These are phyloP conservation scores for Salvelinus fontinalis DNA, from an alignment of 2,113 vertebrate species.

Conservation along the genomic window DNA sequence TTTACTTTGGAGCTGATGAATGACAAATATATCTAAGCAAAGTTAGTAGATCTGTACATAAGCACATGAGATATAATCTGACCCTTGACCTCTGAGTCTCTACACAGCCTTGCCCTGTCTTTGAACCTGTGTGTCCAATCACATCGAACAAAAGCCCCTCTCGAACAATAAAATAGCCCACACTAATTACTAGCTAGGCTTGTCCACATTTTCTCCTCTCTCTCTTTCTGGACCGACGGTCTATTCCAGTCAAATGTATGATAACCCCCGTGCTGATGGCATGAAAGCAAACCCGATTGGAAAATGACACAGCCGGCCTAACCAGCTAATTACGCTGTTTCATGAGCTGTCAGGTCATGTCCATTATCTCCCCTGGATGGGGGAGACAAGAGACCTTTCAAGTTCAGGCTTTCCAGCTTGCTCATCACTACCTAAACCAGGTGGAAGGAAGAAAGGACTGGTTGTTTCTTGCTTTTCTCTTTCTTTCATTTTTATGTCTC, in stretches of 20 bases:
- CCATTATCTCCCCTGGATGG: conserved; percentile 51
- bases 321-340: conserved; percentile 62
- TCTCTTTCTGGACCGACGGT: not conserved
- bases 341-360: conserved; percentile 55
- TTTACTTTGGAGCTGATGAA: not conserved
- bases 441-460: conserved; percentile 43
- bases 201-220: conserved; percentile 6
- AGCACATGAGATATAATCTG: not conserved
- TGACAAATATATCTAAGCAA: not conserved
- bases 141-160: conserved; percentile 11
- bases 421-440: conserved; percentile 61
- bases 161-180: not conserved
- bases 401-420: conserved; percentile 50
- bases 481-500: not conserved
- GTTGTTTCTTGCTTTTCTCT: conserved; percentile 39
- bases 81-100: not conserved
- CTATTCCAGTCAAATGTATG: conserved; percentile 20
- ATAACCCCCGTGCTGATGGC: conserved; percentile 36
- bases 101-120: conserved; percentile 36
- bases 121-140: conserved; percentile 39
- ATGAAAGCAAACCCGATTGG: conserved; percentile 63
- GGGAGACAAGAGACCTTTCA: conserved; percentile 48
- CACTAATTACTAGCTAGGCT: conserved; percentile 14
- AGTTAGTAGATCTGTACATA: not conserved
- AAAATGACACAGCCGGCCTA: conserved; percentile 58